Percentiles rank a stretch among this genome's conserved stretches.
Evolutionary conservation across 2,888 invertebrate species (phyloP).

Genomic region (Himalopsyche tibetana): DNA sequence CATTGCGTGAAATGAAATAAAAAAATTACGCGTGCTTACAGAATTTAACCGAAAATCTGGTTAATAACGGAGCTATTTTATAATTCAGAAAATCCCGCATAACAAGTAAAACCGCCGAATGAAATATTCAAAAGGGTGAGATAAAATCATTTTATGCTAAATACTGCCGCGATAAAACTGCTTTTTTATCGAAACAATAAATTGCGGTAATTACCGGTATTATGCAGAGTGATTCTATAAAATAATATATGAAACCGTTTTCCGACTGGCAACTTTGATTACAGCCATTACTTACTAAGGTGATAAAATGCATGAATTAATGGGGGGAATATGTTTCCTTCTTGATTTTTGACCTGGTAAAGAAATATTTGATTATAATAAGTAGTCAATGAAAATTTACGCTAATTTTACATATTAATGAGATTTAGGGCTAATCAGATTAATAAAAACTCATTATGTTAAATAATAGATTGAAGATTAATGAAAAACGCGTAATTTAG

Average conservation of each 20-base stretch:
- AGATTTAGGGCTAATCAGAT: no score
- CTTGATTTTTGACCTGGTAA: neutral
- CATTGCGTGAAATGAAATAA: no score
- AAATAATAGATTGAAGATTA: no score
- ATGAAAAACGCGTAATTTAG: no score
- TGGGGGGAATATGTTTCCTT: neutral
- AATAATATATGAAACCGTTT: neutral
- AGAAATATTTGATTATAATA: conserved; percentile 2
- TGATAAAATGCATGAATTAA: conserved; percentile 8
- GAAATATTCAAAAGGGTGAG: conserved; percentile 13
- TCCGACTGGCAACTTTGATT: neutral
- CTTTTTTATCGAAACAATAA: conserved; percentile 34
- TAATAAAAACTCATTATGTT: no score
- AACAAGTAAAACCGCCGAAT: neutral
- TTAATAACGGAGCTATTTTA: conserved; percentile 1
- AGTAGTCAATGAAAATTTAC: neutral
- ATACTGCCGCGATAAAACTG: conserved; percentile 31
- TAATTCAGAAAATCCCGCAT: neutral
- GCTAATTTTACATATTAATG: no score
- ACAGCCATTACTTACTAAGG: conserved; percentile 1
- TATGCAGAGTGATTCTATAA: conserved; percentile 14
- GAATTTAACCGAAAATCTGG: neutral
- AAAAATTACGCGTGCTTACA: neutral
- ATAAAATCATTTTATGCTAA: conserved; percentile 24
- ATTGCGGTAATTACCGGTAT: conserved; percentile 17